Base-by-base conservation (phyloP, 1,140 invertebrate genomes). In the Bicyclus anynana region DNA sequence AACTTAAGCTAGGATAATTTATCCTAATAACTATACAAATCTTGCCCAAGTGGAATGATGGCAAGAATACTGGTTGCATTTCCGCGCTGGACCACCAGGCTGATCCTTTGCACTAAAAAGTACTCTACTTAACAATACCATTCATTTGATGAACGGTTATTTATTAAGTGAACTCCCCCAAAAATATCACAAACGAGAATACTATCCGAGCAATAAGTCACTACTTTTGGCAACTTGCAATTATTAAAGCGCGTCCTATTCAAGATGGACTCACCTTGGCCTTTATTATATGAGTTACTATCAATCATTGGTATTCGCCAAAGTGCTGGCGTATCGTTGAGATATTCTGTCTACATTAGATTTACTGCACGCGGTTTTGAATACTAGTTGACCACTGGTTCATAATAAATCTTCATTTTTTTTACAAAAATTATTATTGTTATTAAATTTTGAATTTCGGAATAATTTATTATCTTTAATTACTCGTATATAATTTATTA, bases 231-330 rank as follows among this genome's bases (percentile, higher is more conserved):
- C 80, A 81, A 63, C 49, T 62, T 52, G n/a, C 47, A 54, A 60
- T 61, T 65, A 65, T 72, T 68, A 73, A 66, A 67, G 69, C 72
- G 69, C 72, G 66, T 64, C 74, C 67, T 51, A 76, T 72, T 76
- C 72, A 78, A 81, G 72, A 73, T 65, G 68, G 67, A 59, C 46
- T 62, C 74, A 57, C 72, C 81, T 80, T 84, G 81, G 76, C 81
- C 69, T 74, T 82, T 82, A 77, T 74, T 79, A 76, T 74, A 79
- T 78, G 64, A 75, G 67, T 71, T 66, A 61, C 62, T 52, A 84
- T 84, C 74, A 74, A 80, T 82, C 79, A 81, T 81, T 77, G 68
- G 52, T 61, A 67, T 69, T 52, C 63, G 61, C 52, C 38, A 68
- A 58, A 55, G 59, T 27, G 21, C 53, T 61, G 59, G 33, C 48